Evolutionary conservation across 2,888 invertebrate genomes (phyloP), one percentile per base, ranked within the genome.

Genomic region (Scaptomyza caliginosa): DNA sequence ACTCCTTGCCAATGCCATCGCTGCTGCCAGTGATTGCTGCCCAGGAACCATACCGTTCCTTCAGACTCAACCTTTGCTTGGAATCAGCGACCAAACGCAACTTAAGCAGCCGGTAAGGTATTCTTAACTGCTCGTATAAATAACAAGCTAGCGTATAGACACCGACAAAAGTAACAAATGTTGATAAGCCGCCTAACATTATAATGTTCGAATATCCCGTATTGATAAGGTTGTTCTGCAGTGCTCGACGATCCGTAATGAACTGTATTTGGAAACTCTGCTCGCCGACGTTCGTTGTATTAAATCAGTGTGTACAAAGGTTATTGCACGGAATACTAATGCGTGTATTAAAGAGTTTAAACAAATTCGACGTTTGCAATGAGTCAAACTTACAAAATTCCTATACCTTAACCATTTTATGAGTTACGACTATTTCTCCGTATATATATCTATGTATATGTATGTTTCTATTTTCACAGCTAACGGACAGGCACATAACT

Each of bases 21-120:
- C 97, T 97, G 36, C 95, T 94, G 19, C 97, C 97, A 0, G 97
- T 97, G 30, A 97, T 93, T 70, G 96, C 97, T 77, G 97, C 97
- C 97, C 97, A 97, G 36, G 94, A 92, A 69, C 97, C 97, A 89
- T 93, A 97, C 83, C 93, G 94, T 88, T 94, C 93, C 28, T 92
- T 90, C 43, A 95, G 89, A 28, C 87, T 93, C 93, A 65, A 92
- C 77, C 19, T 93, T 92, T 72, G 93, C 88, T 94, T 94, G 84
- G 93, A 92, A 77, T 94, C 86, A 93, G 93, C 92, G 0, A 34
- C 11, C n/a, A 68, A 46, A 3, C 83, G 59, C 10, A 54, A 24
- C 32, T 49, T 75, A 0, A 93, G 70, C 49, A 94, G 89, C 77
- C 93, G 93, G 54, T 93, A 77, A 0, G 94, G 91, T 72, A 93